Base-by-base conservation (phyloP, 2,113 vertebrate species). In the Rhea pennata region DNA sequence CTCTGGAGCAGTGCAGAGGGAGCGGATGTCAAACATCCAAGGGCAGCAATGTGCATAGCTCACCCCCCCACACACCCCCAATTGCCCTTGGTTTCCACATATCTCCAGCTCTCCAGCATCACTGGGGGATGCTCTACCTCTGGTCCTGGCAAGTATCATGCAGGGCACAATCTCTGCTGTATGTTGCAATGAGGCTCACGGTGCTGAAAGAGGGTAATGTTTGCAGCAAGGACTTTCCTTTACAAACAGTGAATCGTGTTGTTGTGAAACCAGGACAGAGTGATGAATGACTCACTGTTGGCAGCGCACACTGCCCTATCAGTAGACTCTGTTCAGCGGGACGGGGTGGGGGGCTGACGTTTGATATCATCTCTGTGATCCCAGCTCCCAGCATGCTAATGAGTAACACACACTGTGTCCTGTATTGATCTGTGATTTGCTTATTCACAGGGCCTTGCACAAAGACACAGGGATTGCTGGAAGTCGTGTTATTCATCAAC, bases 261-360 rank as follows among this genome's bases (percentile, higher is more conserved):
- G 90, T 93, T 86, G 93, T 77, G 86, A 94, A 98, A 96, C 2
- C 44, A 72, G 74, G 66, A 79, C 23, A 2, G 7, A 77, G 74
- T 72, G 84, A 96, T 92, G 96, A 97, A 91, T 96, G 96, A 96
- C 79, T 96, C 94, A 92, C 95, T 96, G 92, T 96, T 97, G 97
- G 91, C 95, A 95, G 79, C 83, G 51, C 82, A 93, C 84, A 53
- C 82, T 85, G 85, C 86, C 90, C 85, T 96, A 95, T 97, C 97
- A 96, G 93, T 95, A 81, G 88, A 58, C 81, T 93, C 94, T 91
- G 87, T 95, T 79, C 65, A 83, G 65, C 67, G 78, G 73, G 95
- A 86, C 26, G 64, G 84, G 50, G 74, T 36, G 75, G 64, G 84
- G 56, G 50, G 42, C 91, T 94, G 87, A 64, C 92, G 91, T 94